Base-by-base conservation (phyloP, 2,113 vertebrate species). In the Theropithecus gelada region DNA sequence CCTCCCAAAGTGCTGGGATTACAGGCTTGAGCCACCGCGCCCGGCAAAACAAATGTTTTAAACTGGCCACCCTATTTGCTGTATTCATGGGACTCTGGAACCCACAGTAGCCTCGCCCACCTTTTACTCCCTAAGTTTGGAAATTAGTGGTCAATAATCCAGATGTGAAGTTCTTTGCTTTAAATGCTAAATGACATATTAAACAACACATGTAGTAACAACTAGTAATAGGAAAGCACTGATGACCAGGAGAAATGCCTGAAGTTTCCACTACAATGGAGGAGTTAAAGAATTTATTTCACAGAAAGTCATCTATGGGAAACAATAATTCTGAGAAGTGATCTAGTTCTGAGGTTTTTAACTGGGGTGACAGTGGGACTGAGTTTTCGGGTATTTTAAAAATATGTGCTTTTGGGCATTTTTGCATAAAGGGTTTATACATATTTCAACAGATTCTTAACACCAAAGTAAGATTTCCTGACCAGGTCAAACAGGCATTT, bases 391-490 rank as follows among this genome's bases (percentile, higher is more conserved):
- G 64, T 48, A 57, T 27, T 35, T 61, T 80, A 35, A 6, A 97
- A 91, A 70, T 72, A 84, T 4, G 68, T 35, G 10, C 30, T 52
- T 87, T 45, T 61, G 43, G 10, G 27, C 11, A 91, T 91, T 82
- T 87, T 95, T 90, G 38, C 23, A 23, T 61, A 64, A 22, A 93
- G 0, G 5, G 10, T 64, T 76, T 72, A 78, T 61, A 16, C 86
- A 70, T 52, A 43, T 76, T 81, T 81, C 68, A 68, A 76, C 35
- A 78, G 35, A 48, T 92, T 88, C 81, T 68, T 79, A 57, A 59
- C 30, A 94, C 23, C 27, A n/a, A 96, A 93, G 40, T 68, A 86
- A 87, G 73, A 93, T 57, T 73, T 94, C 38, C 64, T 94, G 88
- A 78, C 52, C 25, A 84, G 68, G 82, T 30, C 57, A 88, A 73